phyloP scores from a whole-genome alignment of 2,888 invertebrate species.

The Archips xylosteana region DNA sequence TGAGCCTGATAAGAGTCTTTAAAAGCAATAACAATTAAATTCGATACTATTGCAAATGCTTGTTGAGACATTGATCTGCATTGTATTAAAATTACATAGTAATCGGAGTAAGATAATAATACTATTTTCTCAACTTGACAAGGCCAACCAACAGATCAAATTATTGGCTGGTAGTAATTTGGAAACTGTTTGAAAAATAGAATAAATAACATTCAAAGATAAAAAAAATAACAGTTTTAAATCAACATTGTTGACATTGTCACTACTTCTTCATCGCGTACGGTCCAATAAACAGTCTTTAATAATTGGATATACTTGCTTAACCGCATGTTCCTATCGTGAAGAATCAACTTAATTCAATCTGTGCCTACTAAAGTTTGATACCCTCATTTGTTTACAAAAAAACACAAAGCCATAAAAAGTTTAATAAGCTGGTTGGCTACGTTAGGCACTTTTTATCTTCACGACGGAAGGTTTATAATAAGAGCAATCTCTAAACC shows the following conservation, averaged over 20 bases:
- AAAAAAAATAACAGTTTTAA: not conserved
- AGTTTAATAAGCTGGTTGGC: not conserved
- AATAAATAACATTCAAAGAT: not conserved
- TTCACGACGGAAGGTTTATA: not conserved
- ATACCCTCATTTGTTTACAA: not conserved
- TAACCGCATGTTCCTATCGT: not conserved
- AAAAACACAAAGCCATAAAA: not conserved
- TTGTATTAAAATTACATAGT: not conserved
- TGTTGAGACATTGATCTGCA: conserved; percentile 9
- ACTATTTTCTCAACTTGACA: not conserved
- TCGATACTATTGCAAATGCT: conserved; percentile 18
- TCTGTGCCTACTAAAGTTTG: not conserved
- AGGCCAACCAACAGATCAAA: not conserved
- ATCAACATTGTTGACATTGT: not conserved
- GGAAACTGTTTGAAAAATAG: not conserved
- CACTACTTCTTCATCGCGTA: not conserved
- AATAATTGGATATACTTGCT: not conserved
- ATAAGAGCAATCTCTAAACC: conserved; percentile 19
- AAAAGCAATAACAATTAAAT: conserved; percentile 19
- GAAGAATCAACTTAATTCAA: not conserved
- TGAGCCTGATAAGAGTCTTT: conserved; percentile 27
- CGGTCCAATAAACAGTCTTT: not conserved
- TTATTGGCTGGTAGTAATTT: not conserved
- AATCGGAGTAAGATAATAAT: not conserved
- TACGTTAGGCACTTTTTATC: not conserved